Percentiles rank a stretch among this genome's conserved stretches.
phyloP scores from a whole-genome alignment of 2,888 invertebrate genomes.

The Achlya flavicornis region DNA sequence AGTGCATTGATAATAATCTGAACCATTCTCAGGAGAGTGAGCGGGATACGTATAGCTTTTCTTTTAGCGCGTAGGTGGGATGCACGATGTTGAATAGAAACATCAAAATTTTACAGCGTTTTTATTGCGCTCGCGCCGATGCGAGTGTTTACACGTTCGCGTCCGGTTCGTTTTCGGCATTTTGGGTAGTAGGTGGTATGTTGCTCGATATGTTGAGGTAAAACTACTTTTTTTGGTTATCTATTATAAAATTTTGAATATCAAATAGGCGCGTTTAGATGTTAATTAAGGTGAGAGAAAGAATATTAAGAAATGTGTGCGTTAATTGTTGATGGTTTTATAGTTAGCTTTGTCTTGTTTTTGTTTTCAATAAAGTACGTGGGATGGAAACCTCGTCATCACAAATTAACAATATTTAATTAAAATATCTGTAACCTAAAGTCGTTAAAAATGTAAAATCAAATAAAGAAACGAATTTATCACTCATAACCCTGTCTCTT shows the following conservation, averaged over 20 bases:
- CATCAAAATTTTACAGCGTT: conserved; percentile 84
- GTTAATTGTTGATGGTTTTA: neutral
- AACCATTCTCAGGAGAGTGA: conserved; percentile 66
- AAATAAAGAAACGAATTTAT: conserved; percentile 56
- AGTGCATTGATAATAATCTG: conserved; percentile 83
- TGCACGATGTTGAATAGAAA: conserved; percentile 74
- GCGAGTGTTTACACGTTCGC: conserved; percentile 72
- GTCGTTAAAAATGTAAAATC: conserved; percentile 36
- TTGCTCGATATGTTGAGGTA: conserved; percentile 40
- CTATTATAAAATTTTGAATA: conserved; percentile 31
- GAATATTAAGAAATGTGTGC: conserved; percentile 16
- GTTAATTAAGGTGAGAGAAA: conserved; percentile 34
- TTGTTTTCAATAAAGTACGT: neutral
- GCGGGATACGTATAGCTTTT: conserved; percentile 40
- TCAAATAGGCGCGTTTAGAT: conserved; percentile 27
- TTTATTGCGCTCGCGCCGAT: conserved; percentile 77
- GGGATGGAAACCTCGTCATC: conserved; percentile 4
- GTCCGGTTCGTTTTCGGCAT: conserved; percentile 63
- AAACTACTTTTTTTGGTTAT: conserved; percentile 39
- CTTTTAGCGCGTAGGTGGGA: conserved; percentile 41
- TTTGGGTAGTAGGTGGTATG: conserved; percentile 51
- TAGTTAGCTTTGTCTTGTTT: neutral
- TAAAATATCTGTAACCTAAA: conserved; percentile 33
- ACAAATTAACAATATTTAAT: conserved; percentile 26
- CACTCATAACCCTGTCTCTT: conserved; percentile 38